Conservation (phyloP, 1,140 invertebrate genomes). For the Goniozus legneri region DNA sequence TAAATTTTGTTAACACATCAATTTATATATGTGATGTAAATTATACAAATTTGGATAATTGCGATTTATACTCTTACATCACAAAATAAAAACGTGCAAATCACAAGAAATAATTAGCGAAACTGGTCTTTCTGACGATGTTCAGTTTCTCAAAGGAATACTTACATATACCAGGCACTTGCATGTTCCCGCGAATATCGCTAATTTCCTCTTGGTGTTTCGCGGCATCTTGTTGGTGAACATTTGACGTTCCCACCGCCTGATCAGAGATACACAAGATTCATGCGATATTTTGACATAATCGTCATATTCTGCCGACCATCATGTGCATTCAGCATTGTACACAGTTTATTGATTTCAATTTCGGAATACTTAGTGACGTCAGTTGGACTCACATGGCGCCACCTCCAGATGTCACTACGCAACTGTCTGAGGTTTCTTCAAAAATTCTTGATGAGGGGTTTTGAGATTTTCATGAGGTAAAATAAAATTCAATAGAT, state of each 20-base stretch:
- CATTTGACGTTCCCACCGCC: slow-evolving; percentile 13
- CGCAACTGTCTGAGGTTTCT: background rate
- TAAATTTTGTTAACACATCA: background rate
- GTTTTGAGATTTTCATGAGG: background rate
- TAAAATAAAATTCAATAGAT: too few relatives aligned
- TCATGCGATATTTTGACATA: slow-evolving; percentile 38
- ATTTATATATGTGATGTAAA: background rate
- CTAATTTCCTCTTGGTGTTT: slow-evolving; percentile 43
- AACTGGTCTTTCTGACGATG: background rate
- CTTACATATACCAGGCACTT: slow-evolving; percentile 49
- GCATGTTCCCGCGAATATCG: slow-evolving; percentile 46
- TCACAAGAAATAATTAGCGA: background rate
- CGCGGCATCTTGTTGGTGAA: slow-evolving; percentile 34
- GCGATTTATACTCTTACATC: background rate
- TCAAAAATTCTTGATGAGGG: background rate
- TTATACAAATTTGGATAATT: background rate
- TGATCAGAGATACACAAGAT: slow-evolving; percentile 24
- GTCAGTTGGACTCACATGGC: slow-evolving; percentile 23
- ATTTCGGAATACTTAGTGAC: slow-evolving; percentile 41
- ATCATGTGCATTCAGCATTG: slow-evolving; percentile 41
- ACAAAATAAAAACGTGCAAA: background rate
- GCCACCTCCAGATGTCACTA: background rate
- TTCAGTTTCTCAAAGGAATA: slow-evolving; percentile 7
- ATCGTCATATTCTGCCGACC: slow-evolving; percentile 41
- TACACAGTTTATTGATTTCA: slow-evolving; percentile 50